A percentile compares a stretch with the other conserved stretches of the same genome.
phyloP scores from a whole-genome alignment of 1,140 invertebrate species.

The Papilio helenus region DNA sequence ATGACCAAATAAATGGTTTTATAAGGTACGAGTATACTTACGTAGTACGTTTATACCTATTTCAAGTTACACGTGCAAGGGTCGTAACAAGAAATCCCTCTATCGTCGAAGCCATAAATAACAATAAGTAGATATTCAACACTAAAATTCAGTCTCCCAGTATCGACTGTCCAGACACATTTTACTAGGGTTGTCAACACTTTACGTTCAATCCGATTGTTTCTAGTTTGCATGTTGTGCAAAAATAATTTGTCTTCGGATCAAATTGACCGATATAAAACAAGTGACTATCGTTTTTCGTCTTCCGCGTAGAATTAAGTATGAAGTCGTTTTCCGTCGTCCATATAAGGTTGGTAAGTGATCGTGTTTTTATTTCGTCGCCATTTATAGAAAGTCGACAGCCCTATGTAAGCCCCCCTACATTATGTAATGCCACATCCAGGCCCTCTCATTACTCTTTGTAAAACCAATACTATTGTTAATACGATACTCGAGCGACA shows the following conservation, averaged over 20 bases:
- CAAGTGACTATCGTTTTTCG: background rate
- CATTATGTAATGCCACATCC: conserved; percentile 14
- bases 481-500: background rate
- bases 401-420: background rate
- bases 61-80: background rate
- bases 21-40: background rate
- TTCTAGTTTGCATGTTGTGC: background rate
- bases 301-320: too few relatives aligned
- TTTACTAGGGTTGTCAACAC: background rate
- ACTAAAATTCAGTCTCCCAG: background rate
- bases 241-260: background rate
- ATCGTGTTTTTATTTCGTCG: background rate
- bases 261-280: background rate
- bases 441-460: conserved; percentile 6
- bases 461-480: conserved; percentile 14
- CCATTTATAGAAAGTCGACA: background rate
- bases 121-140: conserved; percentile 26
- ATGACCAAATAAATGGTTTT: background rate
- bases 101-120: conserved; percentile 25
- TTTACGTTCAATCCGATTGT: background rate
- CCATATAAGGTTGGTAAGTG: background rate
- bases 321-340: too few relatives aligned
- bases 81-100: background rate
- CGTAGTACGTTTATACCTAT: background rate
- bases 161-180: background rate